These are phyloP conservation scores for Agapornis roseicollis DNA, from an alignment of 2,113 vertebrate species.

Conservation along the genomic window DNA sequence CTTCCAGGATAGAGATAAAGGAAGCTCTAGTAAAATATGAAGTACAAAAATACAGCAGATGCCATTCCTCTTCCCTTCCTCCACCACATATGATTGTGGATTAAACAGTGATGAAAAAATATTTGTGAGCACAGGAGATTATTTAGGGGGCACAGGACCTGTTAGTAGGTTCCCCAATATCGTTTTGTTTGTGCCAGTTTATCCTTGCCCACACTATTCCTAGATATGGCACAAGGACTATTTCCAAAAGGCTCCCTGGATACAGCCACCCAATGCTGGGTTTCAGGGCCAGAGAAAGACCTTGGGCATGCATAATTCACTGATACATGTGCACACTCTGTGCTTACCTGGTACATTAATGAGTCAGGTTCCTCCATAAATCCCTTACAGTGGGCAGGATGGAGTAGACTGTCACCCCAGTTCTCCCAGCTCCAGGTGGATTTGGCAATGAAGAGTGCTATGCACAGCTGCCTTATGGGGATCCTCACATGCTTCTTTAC, in stretches of 20 bases:
- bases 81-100: not conserved
- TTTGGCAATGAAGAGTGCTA: not conserved
- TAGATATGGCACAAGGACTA: not conserved
- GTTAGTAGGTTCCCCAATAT: rapidly evolving
- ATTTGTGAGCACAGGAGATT: not conserved
- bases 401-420: not conserved
- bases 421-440: not conserved
- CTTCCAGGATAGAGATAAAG: not conserved
- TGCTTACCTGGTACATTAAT: not conserved
- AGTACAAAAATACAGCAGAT: not conserved
- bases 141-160: not conserved
- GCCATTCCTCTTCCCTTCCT: not conserved
- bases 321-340: not conserved
- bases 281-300: not conserved
- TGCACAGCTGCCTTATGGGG: rapidly evolving
- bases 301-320: not conserved
- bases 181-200: not conserved
- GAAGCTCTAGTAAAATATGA: not conserved
- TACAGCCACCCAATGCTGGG: rapidly evolving
- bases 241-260: not conserved
- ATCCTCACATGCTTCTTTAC: not conserved
- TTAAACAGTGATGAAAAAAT: not conserved
- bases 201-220: not conserved
- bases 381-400: not conserved
- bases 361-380: not conserved